Base-by-base conservation (phyloP, 1,140 invertebrate species). In the Drosophila tsacasi region DNA sequence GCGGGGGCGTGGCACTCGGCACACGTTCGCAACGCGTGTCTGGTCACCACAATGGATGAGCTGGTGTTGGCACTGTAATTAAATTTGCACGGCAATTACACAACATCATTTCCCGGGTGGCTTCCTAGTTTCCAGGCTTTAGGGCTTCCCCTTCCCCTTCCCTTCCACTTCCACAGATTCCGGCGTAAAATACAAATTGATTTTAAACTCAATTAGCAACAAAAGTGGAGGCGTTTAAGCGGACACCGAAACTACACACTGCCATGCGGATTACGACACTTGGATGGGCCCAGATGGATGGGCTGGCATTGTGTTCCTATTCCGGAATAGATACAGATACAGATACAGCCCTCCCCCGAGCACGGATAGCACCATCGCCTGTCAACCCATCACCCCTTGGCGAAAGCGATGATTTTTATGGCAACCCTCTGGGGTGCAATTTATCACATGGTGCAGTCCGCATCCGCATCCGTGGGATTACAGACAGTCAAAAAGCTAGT, bases 161-260 rank as follows among this genome's bases (percentile, higher is more conserved):
- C n/a, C 23, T n/a, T 12, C 9, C 17, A n/a, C 9, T 50, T 5
- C 12, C 50, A 19, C 19, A 25, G 39, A 21, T 25, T 35, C 17
- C 19, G 27, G 68, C 63, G 62, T 85, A 64, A 92, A 85, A 85
- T 90, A 79, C 84, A 91, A 92, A 92, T 92, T 92, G 92, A 92
- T 93, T 92, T 91, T 93, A 91, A 92, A 92, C 91, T 92, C 89
- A 92, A 93, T 93, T 93, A 92, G 91, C 87, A 92, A 84, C 78
- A 81, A 81, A 63, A 46, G 73, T 40, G 44, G 39, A 71, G 76
- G 61, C 71, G 58, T 80, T 65, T 73, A 81, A 76, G 54, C 47
- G 59, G 75, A 49, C 65, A 69, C 64, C 23, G 42, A 76, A 32
- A 58, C 61, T 25, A 58, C 67, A 69, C 54, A 37, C 39, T 57